Conservation (phyloP, 2,888 invertebrate genomes). For the Sinohyriopsis cumingii region DNA sequence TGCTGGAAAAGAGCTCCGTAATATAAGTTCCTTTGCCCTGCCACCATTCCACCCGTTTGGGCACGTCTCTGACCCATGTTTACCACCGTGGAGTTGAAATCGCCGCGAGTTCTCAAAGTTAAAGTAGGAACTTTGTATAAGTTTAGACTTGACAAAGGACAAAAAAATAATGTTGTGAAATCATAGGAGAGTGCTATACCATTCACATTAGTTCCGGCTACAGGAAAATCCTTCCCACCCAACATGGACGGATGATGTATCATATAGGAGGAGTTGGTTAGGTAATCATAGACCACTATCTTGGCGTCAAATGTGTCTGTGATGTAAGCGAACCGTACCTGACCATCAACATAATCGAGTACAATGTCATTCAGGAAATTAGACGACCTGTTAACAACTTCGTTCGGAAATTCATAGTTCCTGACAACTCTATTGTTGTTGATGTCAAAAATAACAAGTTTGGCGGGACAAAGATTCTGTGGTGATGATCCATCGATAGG, state of each 20-base stretch:
- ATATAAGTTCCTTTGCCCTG: slow-evolving; percentile 18
- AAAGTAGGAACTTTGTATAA: slow-evolving; percentile 31
- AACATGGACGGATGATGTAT: slow-evolving; percentile 25
- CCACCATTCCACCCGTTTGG: slow-evolving; percentile 35
- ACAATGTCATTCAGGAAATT: slow-evolving; percentile 41
- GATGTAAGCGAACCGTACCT: slow-evolving; percentile 31
- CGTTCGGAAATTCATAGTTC: slow-evolving; percentile 21
- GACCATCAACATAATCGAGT: slow-evolving; percentile 26
- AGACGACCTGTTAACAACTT: slow-evolving; percentile 20
- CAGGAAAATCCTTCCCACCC: neutral
- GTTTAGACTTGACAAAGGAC: slow-evolving; percentile 17
- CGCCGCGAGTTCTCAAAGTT: slow-evolving; percentile 9
- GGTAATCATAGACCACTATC: slow-evolving; percentile 28
- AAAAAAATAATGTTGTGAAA: slow-evolving; percentile 26
- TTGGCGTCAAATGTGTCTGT: slow-evolving; percentile 25
- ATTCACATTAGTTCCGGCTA: slow-evolving; percentile 8
- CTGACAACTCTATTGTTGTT: slow-evolving; percentile 3
- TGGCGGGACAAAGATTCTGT: slow-evolving; percentile 31
- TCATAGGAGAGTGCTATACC: slow-evolving; percentile 37
- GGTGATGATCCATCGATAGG: slow-evolving; percentile 4
- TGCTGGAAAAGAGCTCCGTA: slow-evolving; percentile 28
- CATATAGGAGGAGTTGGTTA: slow-evolving; percentile 18
- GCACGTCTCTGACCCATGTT: slow-evolving; percentile 26
- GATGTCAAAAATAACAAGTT: slow-evolving; percentile 28
- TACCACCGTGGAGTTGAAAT: slow-evolving; percentile 12